Percentiles rank a stretch among this genome's conserved stretches.
Conservation (phyloP, 2,113 vertebrate genomes). For the Brachyhypopomus gauderio region DNA sequence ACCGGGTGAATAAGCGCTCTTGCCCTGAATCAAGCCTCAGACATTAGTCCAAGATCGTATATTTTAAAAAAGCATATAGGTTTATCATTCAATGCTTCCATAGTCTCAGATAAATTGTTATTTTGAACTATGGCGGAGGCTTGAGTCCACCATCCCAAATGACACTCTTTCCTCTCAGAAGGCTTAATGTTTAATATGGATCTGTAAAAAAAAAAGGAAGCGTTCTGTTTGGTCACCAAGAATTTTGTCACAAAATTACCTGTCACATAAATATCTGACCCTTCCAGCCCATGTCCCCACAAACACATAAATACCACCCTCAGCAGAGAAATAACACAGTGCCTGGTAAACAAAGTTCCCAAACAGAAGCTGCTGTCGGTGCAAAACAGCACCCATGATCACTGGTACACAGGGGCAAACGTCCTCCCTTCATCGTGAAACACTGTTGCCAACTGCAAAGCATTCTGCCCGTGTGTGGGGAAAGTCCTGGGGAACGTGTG, state of each 20-base stretch:
- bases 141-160: background rate
- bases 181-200: constrained; percentile 28
- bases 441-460: background rate
- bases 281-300: no score
- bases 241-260: no score
- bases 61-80: no score
- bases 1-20: background rate
- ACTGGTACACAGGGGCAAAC: constrained; percentile 9
- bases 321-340: constrained; percentile 21
- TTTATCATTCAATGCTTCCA: background rate
- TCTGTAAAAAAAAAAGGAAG: constrained; percentile 1
- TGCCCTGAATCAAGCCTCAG: background rate
- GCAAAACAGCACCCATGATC: constrained; percentile 12
- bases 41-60: no score
- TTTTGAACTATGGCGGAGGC: background rate
- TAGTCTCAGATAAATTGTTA: background rate
- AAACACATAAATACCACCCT: constrained; percentile 25
- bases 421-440: background rate
- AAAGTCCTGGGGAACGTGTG: background rate
- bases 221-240: background rate
- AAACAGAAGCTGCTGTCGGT: background rate
- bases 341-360: background rate
- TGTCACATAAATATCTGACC: no score
- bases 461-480: background rate
- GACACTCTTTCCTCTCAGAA: background rate